Base-by-base conservation (phyloP, 2,888 invertebrate species). In the Ormia ochracea region DNA sequence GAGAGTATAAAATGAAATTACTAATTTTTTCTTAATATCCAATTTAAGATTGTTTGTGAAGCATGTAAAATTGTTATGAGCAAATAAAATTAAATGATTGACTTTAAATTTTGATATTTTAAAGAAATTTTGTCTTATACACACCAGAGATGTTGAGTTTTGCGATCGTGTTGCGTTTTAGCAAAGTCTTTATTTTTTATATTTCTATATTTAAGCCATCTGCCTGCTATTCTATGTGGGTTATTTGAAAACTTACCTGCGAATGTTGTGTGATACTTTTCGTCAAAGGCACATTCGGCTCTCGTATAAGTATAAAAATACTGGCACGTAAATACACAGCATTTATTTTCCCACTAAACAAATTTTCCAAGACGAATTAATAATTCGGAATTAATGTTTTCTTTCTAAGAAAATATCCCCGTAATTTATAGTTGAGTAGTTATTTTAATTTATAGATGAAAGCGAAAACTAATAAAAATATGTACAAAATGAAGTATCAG, bases 191-290 rank as follows among this genome's bases (percentile, higher is more conserved):
- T n/a, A n/a, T n/a, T n/a, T n/a, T n/a, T n/a, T n/a, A 36, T 43
- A n/a, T 50, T 50, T 31, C 21, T 54, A 21, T 4, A 21, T 36
- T 50, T 48, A 59, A 56, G 21, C 50, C 78, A 78, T 54, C 73
- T 73, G 73, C 74, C 68, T 73, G 73, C 69, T 70, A 19, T 58
- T n/a, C n/a, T 69, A 78, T 63, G 50, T 68, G 50, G 73, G 78
- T 78, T 78, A 78, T 73, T 63, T 78, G 78, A 78, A 73, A 78
- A 54, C 33, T 61, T 52, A 43, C 4, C 58, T 43, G 41, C 31
- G 31, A 59, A 31, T 17, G 52, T 31, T 28, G 59, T 50, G 26
- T 38, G 9, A 17, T 17, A 43, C 1, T 43, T 43, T 43, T 6
- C 50, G 21, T 23, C 23, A 56, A 45, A 23, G 21, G 14, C 21